Evolutionary conservation across 2,797 vertebrate species (phyloP).

Genomic region (Pseudochaenichthys georgianus): DNA sequence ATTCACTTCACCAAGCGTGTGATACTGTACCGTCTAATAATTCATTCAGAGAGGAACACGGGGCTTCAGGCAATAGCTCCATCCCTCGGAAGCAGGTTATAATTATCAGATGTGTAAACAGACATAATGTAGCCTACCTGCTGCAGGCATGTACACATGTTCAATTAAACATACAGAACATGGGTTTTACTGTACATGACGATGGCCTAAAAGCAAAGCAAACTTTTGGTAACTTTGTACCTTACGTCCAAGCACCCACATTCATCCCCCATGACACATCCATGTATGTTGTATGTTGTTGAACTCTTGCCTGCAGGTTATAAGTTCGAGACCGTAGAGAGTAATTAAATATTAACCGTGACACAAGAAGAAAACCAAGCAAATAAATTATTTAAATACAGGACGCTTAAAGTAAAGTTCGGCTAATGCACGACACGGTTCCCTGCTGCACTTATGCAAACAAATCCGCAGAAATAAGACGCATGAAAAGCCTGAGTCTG

Average conservation of each 20-base stretch:
- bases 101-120: conserved; percentile 15
- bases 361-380: conserved; percentile 45
- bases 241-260: conserved; percentile 7
- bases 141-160: background rate
- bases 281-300: conserved; percentile 16
- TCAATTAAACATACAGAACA: conserved; percentile 18
- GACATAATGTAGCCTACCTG: background rate
- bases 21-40: conserved; percentile 27
- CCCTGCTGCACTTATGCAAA: conserved; percentile 16
- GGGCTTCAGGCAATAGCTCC: background rate
- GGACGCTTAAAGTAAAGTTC: conserved; percentile 10
- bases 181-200: background rate
- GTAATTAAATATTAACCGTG: conserved; percentile 61
- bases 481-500: background rate
- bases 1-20: conserved; percentile 13
- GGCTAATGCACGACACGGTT: background rate
- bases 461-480: conserved; percentile 11
- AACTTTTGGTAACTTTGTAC: background rate
- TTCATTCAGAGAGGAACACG: conserved; percentile 45
- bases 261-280: conserved; percentile 5
- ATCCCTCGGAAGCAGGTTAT: conserved; percentile 31
- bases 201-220: too few species aligned
- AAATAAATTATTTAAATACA: conserved; percentile 68
- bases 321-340: conserved; percentile 50
- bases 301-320: conserved; percentile 39